phyloP scores from a whole-genome alignment of 2,888 invertebrate species.

The Chloroclystis v-ata region DNA sequence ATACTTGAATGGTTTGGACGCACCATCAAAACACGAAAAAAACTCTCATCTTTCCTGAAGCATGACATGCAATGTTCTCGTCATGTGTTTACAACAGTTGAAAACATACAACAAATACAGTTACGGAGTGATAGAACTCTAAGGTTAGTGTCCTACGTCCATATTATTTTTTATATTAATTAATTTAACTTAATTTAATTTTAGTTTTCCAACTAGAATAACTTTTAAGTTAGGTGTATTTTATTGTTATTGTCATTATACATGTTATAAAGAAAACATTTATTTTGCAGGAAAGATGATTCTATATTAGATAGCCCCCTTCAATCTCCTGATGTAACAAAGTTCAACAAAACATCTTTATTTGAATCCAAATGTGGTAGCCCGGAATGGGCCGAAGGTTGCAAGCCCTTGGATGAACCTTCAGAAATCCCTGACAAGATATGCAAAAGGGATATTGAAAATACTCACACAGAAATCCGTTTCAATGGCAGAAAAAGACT shows the following conservation, averaged over 20 bases:
- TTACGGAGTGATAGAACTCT: slow-evolving; percentile 42
- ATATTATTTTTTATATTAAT: no score
- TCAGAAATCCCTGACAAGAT: slow-evolving; percentile 37
- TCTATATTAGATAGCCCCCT: slow-evolving; percentile 46
- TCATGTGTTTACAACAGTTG: slow-evolving; percentile 70
- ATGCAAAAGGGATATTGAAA: slow-evolving; percentile 32
- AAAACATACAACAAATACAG: slow-evolving; percentile 58
- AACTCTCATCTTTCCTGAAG: slow-evolving; percentile 77
- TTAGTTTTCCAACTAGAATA: slow-evolving; percentile 1
- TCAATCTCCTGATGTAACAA: slow-evolving; percentile 52
- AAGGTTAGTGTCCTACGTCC: no score
- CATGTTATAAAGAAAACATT: slow-evolving; percentile 16
- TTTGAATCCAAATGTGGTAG: slow-evolving; percentile 51
- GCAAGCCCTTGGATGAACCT: slow-evolving; percentile 46
- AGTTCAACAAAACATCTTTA: slow-evolving; percentile 47
- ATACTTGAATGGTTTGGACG: slow-evolving; percentile 82
- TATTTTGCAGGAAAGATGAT: slow-evolving; percentile 53
- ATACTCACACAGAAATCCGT: slow-evolving; percentile 23
- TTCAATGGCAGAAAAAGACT: slow-evolving; percentile 40
- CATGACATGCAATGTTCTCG: slow-evolving; percentile 72
- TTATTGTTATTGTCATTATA: no score
- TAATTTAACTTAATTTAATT: neutral
- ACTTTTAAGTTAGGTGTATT: no score
- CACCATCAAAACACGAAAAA: slow-evolving; percentile 77
- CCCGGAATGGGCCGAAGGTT: slow-evolving; percentile 68